Base-by-base conservation (phyloP, 2,113 vertebrate species). In the Amphilophus citrinellus region DNA sequence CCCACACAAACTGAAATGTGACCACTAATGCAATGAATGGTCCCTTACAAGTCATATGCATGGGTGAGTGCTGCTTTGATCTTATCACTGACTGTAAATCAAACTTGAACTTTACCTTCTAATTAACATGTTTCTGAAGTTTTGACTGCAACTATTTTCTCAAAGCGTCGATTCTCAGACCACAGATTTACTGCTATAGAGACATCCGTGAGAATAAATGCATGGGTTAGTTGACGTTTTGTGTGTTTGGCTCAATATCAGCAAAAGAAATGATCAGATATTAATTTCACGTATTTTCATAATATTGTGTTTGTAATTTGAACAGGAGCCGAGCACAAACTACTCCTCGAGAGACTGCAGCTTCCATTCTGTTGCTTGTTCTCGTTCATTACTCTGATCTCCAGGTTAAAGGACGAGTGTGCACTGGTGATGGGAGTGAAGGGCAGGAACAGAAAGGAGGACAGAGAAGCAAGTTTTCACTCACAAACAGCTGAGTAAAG, bases 81-180 rank as follows among this genome's bases (percentile, higher is more conserved):
- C 35, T 44, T 32, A 73, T 73, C 47, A 56, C 0, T 73, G 10
- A n/a, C 68, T 73, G 47, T 56, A 73, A 73, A 73, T 56, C 68
- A 56, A 56, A 56, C 10, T 35, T 0, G 27, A 56, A 73, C 47
- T 73, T 73, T 18, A 35, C 17, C 47, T 56, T 35, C 68, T 56
- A 73, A 73, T 73, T 56, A 73, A 77, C 35, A 59, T 60, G 56
- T 76, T 76, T 58, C 2, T 3, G n/a, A 76, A n/a, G 73, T 58
- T 39, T 35, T 76, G 53, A 58, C 15, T 58, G 66, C 15, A 71
- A 50, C 30, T 53, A 71, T 71, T 71, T 71, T 71, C 17, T 71
- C 50, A 30, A 47, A 68, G 42, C 3, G 1, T 71, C 15, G 50
- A 0, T 71, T 50, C 66, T 71, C 66, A 30, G 27, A 30, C 42